Percentiles rank a stretch among this genome's conserved stretches.
phyloP scores from a whole-genome alignment of 2,797 vertebrate genomes.

The Semaprochilodus insignis region DNA sequence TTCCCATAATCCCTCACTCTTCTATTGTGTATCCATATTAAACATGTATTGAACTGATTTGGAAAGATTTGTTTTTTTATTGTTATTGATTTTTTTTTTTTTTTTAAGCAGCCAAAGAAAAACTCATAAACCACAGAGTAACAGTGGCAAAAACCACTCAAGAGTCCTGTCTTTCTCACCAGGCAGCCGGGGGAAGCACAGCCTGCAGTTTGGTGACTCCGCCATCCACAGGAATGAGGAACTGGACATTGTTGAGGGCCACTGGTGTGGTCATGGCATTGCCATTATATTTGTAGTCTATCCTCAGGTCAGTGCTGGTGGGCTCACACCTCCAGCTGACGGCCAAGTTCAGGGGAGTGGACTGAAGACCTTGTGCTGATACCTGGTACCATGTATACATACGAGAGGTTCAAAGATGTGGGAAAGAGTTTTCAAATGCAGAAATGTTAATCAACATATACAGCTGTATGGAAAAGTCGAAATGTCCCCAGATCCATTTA shows the following conservation, averaged over 20 bases:
- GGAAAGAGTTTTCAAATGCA: no score
- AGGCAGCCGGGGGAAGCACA: conserved; percentile 93
- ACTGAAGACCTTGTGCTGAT: conserved; percentile 90
- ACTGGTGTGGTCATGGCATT: conserved; percentile 89
- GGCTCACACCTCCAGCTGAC: conserved; percentile 96
- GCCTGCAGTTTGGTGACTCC: conserved; percentile 94
- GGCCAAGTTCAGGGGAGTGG: conserved; percentile 92
- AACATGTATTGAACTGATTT: not conserved
- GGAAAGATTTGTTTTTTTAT: no score
- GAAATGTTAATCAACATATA: no score
- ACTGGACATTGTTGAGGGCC: conserved; percentile 97
- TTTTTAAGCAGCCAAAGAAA: no score
- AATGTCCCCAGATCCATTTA: no score
- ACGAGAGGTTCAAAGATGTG: not conserved
- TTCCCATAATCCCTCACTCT: no score
- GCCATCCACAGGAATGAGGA: conserved; percentile 92
- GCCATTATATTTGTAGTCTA: conserved; percentile 97
- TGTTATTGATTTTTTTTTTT: no score
- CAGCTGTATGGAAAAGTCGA: no score
- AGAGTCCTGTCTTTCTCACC: conserved; percentile 75
- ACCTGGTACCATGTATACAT: conserved; percentile 78
- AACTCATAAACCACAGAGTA: not conserved
- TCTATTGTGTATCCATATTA: no score
- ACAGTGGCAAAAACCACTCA: not conserved
- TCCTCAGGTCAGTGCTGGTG: conserved; percentile 93